Base-by-base conservation (phyloP, 2,797 vertebrate genomes). In the Hydrocynus forskahlii region DNA sequence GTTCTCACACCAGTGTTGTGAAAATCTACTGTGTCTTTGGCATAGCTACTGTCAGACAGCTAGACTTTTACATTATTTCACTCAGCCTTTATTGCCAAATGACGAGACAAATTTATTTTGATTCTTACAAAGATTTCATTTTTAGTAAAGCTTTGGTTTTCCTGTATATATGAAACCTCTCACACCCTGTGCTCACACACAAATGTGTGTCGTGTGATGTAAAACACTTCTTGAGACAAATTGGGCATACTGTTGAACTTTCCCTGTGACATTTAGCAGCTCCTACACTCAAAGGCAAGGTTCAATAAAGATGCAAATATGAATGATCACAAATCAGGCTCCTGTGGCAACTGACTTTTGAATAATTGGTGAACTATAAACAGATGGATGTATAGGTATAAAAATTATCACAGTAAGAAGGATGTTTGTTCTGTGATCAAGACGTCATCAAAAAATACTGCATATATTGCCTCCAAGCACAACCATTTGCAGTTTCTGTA, bases 1-100 rank as follows among this genome's bases (percentile, higher is more conserved):
- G 2, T 57, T 57, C 29, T 55, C 14, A 17, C 29, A 69, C 40
- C 73, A 75, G 55, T 40, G 29, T 25, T 69, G 72, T 38, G 23
- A 50, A 48, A 25, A 35, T 54, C 23, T 50, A n/a, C 60, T 29
- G 72, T 66, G 70, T 38, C 1, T 23, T 54, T 70, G 66, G 76
- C 66, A 59, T 3, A 5, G 45, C 40, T 19, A 68, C 14, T 29
- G 4, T n/a, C 60, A 69, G 60, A 60, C 23, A 35, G 21, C 7
- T 25, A 23, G 14, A 55, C 52, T 54, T 16, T 57, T 63, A 25
- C 12, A 12, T 7, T 60, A 21, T n/a, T 14, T 5, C 2, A 21
- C 59, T 5, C 21, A 13, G 9, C 59, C 4, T 25, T 25, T n/a
- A 60, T 13, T 60, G 10, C 7, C 3, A 25, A 60, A 13, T 60